These are phyloP conservation scores for Phoeniculus purpureus DNA, from an alignment of 2,797 vertebrate genomes.

Conservation along the genomic window DNA sequence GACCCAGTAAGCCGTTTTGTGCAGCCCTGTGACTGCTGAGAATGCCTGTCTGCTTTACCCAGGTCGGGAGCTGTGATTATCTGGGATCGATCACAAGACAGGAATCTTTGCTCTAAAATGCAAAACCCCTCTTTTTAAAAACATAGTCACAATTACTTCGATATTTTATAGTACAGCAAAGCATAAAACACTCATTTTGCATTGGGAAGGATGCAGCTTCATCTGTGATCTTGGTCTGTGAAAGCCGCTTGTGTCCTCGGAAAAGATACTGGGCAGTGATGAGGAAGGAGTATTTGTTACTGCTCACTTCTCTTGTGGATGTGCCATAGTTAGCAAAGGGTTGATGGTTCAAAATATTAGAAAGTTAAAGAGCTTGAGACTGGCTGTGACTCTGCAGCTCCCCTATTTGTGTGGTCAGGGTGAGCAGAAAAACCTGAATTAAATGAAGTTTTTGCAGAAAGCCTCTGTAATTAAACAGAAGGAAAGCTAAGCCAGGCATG, in stretches of 20 bases:
- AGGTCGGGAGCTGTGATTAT: background rate
- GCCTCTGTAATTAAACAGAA: background rate
- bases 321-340: background rate
- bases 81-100: fast-evolving
- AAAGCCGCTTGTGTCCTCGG: background rate
- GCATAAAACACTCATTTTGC: background rate
- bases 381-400: background rate
- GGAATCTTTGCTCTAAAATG: background rate
- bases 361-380: fast-evolving
- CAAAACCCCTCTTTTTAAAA: background rate
- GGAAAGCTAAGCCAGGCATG: background rate
- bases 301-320: background rate
- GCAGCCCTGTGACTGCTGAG: background rate
- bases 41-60: background rate
- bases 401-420: background rate
- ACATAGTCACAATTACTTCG: fast-evolving
- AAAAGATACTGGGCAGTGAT: fast-evolving
- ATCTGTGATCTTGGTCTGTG: background rate
- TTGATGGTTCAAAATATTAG: background rate
- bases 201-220: background rate
- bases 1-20: fast-evolving
- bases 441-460: background rate
- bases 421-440: background rate
- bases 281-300: fast-evolving
- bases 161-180: background rate